Base-by-base conservation (phyloP, 2,113 vertebrate species). In the Myotis yumanensis region DNA sequence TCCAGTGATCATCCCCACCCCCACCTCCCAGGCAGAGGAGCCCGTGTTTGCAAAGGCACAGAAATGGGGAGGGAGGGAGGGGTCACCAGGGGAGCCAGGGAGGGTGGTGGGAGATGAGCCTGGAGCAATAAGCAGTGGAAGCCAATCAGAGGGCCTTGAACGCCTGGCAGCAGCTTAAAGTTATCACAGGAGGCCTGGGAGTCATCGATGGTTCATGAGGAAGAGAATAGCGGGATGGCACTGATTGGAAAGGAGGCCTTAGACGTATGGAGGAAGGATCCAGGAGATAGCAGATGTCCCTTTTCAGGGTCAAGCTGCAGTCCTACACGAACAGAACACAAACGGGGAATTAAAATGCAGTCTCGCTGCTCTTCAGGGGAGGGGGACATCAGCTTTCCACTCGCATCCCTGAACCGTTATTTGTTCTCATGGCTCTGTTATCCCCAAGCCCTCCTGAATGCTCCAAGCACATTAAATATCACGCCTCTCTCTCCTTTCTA, bases 11-110 rank as follows among this genome's bases (percentile, higher is more conserved):
- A 32, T 11, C 20, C 23, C 4, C 22, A 16, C 23, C 11, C 35
- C 23, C 62, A 30, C 15, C 20, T 25, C 5, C 23, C 15, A 28
- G 22, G 57, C 23, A 35, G 54, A 79, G n/a, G 37, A 43, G 28
- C 59, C 83, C 40, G 54, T 69, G 73, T 66, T 86, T 76, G 57
- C 48, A 80, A 80, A 89, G 73, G 18, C 81, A 72, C 92, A 71
- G 64, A 57, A 68, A 20, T 30, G 1, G 28, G n/a, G 59, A 68
- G 23, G 37, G 37, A 37, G 37, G 15, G 5, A 32, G n/a, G 48
- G 10, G 30, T 54, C 6, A 7, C 75, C 48, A 51, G 6, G 64
- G 75, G 73, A 62, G 18, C 20, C 20, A 5, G 52, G 64, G 11
- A 28, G 6, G 5, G 28, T 28, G 37, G 25, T 40, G 28, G 66